A percentile compares a stretch with the other conserved stretches of the same genome.
phyloP scores from a whole-genome alignment of 2,888 invertebrate genomes.

The Ochropleura leucogaster region DNA sequence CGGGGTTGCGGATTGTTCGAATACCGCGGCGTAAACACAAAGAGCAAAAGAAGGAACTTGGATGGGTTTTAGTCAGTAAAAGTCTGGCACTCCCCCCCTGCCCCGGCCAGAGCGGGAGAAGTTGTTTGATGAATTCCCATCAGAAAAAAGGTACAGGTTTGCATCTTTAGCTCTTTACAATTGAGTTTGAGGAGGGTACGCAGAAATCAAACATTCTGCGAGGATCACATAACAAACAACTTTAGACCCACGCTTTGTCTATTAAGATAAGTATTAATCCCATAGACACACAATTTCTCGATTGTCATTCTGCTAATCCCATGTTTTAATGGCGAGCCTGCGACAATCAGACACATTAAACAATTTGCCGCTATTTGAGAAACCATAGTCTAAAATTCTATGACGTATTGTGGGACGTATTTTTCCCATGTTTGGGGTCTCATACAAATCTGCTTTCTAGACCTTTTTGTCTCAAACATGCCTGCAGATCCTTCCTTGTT shows the following conservation, averaged over 20 bases:
- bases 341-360: not conserved
- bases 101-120: too few species aligned
- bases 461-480: conserved; percentile 10
- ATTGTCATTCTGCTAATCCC: not conserved
- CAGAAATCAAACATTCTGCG: not conserved
- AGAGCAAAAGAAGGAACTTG: too few species aligned
- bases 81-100: too few species aligned
- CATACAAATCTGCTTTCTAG: conserved; percentile 13
- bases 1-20: too few species aligned
- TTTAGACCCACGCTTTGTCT: not conserved
- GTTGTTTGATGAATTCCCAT: too few species aligned
- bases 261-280: not conserved
- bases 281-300: conserved; percentile 2
- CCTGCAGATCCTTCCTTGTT: conserved; percentile 33
- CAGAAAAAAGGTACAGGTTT: not conserved
- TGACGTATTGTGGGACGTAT: not conserved
- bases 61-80: too few species aligned
- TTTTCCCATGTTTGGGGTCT: conserved; percentile 7
- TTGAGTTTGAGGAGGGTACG: not conserved
- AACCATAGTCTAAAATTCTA: not conserved
- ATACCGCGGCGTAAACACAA: too few species aligned
- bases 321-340: not conserved
- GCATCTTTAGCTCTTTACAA: not conserved
- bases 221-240: not conserved
- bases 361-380: not conserved